Base-by-base conservation (phyloP, 2,797 vertebrate genomes). In the Alauda arvensis region DNA sequence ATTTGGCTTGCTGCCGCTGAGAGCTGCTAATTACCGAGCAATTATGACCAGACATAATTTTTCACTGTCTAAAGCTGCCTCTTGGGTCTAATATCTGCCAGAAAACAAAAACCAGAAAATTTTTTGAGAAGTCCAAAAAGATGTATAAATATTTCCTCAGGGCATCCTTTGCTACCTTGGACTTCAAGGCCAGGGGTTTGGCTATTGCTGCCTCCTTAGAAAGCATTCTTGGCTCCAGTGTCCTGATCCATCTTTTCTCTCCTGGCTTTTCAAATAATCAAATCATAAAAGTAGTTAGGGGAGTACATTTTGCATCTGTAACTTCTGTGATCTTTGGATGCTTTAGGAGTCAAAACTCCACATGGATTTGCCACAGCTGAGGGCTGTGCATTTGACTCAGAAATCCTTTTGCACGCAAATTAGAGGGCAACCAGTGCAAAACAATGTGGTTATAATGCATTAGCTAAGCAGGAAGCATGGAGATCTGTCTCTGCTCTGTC, bases 391-490 rank as follows among this genome's bases (percentile, higher is more conserved):
- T 89, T 94, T 74, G 60, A 92, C 63, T 91, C 90, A 89, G 78
- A 91, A 91, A 83, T 76, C 59, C 70, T 93, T 87, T 94, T 91
- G 86, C 92, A 88, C 79, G 76, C 83, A 93, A 92, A 93, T 94
- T 91, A 88, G 82, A 92, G 84, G 82, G 74, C 74, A 88, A 81
- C 90, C 82, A 91, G 82, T 87, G 84, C 91, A 91, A 91, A 94
- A 88, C 87, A 94, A 88, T 94, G 91, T 94, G 92, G 77, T 93
- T 94, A 55, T 91, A 91, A 87, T 91, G 90, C 85, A 91, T 94
- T 90, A 87, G 56, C 84, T 83, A 67, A 91, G 93, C 84, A 92
- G 88, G 93, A 94, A 94, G 63, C 86, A 76, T 85, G 91, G 82
- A 87, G 86, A 92, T 87, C 86, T 85, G 82, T 83, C 90, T 93